Evolutionary conservation across 2,888 invertebrate genomes (phyloP).

Genomic region (Apocheima hispidaria): DNA sequence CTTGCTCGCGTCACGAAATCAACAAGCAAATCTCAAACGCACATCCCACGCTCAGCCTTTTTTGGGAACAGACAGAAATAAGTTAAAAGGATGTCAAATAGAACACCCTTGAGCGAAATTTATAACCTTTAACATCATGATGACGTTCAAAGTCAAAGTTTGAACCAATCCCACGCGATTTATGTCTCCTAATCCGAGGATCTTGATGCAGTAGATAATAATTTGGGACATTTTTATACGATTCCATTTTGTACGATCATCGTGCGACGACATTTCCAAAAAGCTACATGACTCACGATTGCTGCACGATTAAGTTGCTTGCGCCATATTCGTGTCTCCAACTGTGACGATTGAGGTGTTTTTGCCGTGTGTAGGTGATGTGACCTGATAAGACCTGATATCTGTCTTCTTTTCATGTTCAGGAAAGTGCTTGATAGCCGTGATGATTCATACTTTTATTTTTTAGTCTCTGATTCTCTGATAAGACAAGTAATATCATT

Average conservation of each 20-base stretch:
- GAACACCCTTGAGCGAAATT: slow-evolving; percentile 7
- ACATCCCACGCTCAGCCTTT: too few species aligned
- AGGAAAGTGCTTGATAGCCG: slow-evolving; percentile 1
- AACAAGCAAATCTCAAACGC: too few species aligned
- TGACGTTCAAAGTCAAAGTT: slow-evolving; percentile 17
- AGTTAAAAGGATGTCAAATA: slow-evolving; percentile 2
- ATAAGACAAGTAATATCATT: too few species aligned
- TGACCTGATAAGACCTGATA: slow-evolving; percentile 6
- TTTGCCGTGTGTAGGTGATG: slow-evolving; percentile 6
- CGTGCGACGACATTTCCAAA: slow-evolving; percentile 18
- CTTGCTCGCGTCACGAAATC: too few species aligned
- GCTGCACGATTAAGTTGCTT: not conserved
- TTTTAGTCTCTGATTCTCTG: not conserved
- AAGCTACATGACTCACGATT: slow-evolving; percentile 9
- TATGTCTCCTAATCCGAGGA: slow-evolving; percentile 2
- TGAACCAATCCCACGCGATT: slow-evolving; percentile 1
- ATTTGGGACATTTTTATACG: not conserved
- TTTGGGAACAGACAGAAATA: not conserved
- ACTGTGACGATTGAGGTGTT: slow-evolving; percentile 8
- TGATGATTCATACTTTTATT: not conserved
- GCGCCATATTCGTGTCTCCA: slow-evolving; percentile 16
- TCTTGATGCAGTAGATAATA: slow-evolving; percentile 3
- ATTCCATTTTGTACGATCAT: slow-evolving; percentile 14
- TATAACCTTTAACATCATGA: slow-evolving; percentile 5
- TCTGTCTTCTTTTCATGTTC: slow-evolving; percentile 8